Evolutionary conservation across 2,888 invertebrate genomes (phyloP).

Genomic region (Luperina nickerlii): DNA sequence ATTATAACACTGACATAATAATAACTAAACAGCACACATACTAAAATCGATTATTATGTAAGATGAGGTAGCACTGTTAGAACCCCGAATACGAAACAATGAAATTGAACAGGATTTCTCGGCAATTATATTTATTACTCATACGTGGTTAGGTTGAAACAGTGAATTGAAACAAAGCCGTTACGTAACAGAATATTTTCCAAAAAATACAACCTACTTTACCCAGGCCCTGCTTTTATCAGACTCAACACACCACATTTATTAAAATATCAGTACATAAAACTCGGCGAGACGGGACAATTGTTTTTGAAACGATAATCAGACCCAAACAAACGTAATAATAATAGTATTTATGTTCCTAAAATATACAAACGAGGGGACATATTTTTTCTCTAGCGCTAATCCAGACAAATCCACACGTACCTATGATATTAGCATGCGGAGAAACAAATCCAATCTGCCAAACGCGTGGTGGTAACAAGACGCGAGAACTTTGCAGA

Average conservation of each 20-base stretch:
- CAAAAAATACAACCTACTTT: constrained; percentile 31
- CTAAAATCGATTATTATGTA: constrained; percentile 33
- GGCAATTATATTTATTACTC: constrained; percentile 50
- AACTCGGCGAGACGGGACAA: constrained; percentile 59
- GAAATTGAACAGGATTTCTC: constrained; percentile 37
- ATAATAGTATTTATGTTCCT: constrained; percentile 59
- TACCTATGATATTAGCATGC: constrained; percentile 83
- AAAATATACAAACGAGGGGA: constrained; percentile 66
- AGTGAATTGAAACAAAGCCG: constrained; percentile 38
- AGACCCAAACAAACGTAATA: constrained; percentile 52
- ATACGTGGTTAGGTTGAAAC: constrained; percentile 47
- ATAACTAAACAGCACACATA: not conserved
- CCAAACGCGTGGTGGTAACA: constrained; percentile 84
- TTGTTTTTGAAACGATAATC: constrained; percentile 55
- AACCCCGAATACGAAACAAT: constrained; percentile 43
- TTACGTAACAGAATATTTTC: constrained; percentile 33
- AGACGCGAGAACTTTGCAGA: constrained; percentile 83
- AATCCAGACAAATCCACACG: constrained; percentile 79
- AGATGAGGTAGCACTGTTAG: constrained; percentile 29
- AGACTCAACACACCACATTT: constrained; percentile 60
- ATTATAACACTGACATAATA: too few species aligned
- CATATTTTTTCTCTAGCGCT: constrained; percentile 69
- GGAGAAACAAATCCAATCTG: constrained; percentile 87
- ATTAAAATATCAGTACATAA: constrained; percentile 61
- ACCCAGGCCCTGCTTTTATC: constrained; percentile 52